Evolutionary conservation across 2,113 vertebrate genomes (phyloP).

Genomic region (Tyrannus savana): DNA sequence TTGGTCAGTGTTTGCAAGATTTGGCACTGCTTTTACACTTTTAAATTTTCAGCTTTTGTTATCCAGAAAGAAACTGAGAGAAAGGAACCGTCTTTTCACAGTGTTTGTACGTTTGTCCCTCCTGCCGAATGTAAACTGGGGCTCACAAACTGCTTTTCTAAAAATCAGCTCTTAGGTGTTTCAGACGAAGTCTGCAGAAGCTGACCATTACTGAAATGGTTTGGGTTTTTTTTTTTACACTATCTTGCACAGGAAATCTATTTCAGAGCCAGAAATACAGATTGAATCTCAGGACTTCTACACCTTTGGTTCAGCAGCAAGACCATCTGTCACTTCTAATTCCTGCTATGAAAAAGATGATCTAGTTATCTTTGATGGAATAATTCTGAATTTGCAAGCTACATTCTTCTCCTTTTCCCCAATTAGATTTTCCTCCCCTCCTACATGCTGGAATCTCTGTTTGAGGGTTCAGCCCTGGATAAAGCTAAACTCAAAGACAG

Average conservation of each 20-base stretch:
- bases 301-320: constrained; percentile 46
- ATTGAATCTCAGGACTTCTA: constrained; percentile 35
- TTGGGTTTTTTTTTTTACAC: neutral
- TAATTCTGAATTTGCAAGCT: constrained; percentile 25
- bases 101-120: neutral
- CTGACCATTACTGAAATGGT: neutral
- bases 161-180: neutral
- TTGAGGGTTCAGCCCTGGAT: constrained; percentile 3
- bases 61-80: neutral
- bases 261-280: constrained; percentile 41
- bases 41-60: neutral
- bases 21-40: neutral
- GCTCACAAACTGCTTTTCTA: neutral
- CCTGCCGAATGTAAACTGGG: neutral
- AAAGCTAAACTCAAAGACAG: neutral
- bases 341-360: constrained; percentile 47
- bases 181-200: neutral
- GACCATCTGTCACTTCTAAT: constrained; percentile 57
- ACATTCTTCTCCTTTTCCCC: neutral
- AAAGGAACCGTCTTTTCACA: neutral
- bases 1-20: neutral
- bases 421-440: neutral
- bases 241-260: constrained; percentile 16
- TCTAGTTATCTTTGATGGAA: constrained; percentile 39
- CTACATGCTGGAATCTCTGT: neutral